Base-by-base conservation (phyloP, 2,797 vertebrate genomes). In the Poecilia wingei region DNA sequence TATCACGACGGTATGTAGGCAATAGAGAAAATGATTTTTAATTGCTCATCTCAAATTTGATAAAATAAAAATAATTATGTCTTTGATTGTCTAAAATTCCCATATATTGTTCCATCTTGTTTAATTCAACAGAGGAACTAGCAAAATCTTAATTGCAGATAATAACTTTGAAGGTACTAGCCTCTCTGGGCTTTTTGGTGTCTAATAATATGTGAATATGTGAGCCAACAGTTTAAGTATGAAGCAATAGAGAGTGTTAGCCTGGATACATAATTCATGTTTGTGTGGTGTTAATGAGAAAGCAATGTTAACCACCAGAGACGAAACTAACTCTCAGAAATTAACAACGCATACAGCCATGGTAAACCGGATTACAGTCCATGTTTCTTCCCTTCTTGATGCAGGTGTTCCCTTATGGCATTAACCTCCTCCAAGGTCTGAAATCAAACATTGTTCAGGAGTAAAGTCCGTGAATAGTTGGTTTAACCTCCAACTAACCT, bases 191-290 rank as follows among this genome's bases (percentile, higher is more conserved):
- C 41, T 45, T 69, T n/a, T 14, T 69, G 41, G 22, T 69, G 39
- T 45, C 22, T 69, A n/a, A 41, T 12, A 53, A 51, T 22, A 22
- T 51, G 39, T 43, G 10, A 43, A 69, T 45, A 25, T n/a, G 25
- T 69, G 68, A n/a, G 22, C 39, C 66, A 43, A 43, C 2, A 69
- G 13, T 45, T 45, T 43, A 43, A 69, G 39, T 69, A n/a, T 43
- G 41, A 45, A 69, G 68, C 68, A 14, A n/a, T 13, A 20, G 41
- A 43, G 41, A 25, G 22, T 69, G 4, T 43, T 69, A n/a, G 41
- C 68, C 41, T 69, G 25, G 25, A 45, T 69, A 45, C 41, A 45
- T 69, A 45, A 69, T 69, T 69, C 41, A 69, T 69, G n/a, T 43
- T 22, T 45, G 25, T 69, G 66, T 43, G 68, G 22, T 45, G 10